Percentiles rank a stretch among this genome's conserved stretches.
Evolutionary conservation across 2,113 vertebrate species (phyloP).

Genomic region (Onychostoma macrolepis): DNA sequence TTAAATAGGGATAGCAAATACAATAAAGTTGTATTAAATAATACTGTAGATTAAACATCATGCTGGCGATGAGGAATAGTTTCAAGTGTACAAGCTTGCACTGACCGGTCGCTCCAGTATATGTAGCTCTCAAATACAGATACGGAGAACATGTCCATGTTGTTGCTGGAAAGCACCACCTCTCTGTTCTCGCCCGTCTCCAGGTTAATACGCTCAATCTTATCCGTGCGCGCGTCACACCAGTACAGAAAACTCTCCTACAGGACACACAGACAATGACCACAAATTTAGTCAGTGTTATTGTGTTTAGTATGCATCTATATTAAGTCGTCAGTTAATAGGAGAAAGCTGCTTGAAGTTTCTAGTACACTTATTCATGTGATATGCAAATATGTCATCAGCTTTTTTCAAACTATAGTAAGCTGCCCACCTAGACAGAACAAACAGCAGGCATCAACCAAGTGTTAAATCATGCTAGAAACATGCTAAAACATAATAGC

Average conservation of each 20-base stretch:
- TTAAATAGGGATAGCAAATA: neutral
- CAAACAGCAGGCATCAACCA: too few species aligned
- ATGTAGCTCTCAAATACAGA: conserved; percentile 96
- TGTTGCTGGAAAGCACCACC: conserved; percentile 92
- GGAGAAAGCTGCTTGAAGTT: neutral
- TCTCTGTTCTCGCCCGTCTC: conserved; percentile 93
- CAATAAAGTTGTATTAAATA: neutral
- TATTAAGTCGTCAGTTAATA: neutral
- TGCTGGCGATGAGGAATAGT: neutral
- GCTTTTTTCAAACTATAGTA: too few species aligned
- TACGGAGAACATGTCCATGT: conserved; percentile 99
- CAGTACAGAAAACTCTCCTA: conserved; percentile 94
- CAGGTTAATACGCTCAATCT: conserved; percentile 93
- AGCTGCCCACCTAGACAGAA: too few species aligned
- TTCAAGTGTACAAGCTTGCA: neutral
- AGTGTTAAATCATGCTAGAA: too few species aligned
- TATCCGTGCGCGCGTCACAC: conserved; percentile 96
- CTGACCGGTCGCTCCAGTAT: conserved; percentile 96
- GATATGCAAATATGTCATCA: neutral
- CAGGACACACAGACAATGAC: conserved; percentile 22
- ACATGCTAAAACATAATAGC: too few species aligned
- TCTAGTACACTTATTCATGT: neutral
- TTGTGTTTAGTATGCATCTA: neutral
- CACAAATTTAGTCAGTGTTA: neutral
- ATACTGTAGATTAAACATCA: neutral